Base-by-base conservation (phyloP, 2,113 vertebrate species). In the Channa argus region DNA sequence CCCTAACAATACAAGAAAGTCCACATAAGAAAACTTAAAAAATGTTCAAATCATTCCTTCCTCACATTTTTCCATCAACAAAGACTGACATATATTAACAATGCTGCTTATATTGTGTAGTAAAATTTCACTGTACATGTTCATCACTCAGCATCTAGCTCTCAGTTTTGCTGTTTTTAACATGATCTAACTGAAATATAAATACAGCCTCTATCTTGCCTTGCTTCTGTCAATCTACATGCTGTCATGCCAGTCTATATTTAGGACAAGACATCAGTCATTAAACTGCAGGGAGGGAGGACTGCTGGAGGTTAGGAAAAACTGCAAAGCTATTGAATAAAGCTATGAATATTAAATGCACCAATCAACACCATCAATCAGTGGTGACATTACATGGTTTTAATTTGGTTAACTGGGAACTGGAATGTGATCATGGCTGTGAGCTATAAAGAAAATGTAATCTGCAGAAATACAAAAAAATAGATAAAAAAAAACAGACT, bases 241-340 rank as follows among this genome's bases (percentile, higher is more conserved):
- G 51, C 63, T 60, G 69, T 54, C 73, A 66, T 14, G 54, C 55
- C 67, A 33, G 43, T 41, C 58, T 82, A 77, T 74, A 80, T 74
- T 74, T 78, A 88, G 71, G 11, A 51, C 2, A 3, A 43, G 46
- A 54, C 15, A 56, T 56, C 24, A 44, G 63, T 47, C 56, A 24
- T 24, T 24, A 66, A 50, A 51, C 38, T 55, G 73, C 53, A 55
- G 12, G 33, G 13, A 54, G 33, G 38, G 6, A 15, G n/a, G 52
- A 9, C 70, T 41, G 34, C 3, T 53, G 7, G 39, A 60, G 38
- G 0, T 56, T 5, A 33, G 24, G 24, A 1, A 24, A 24, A 24
- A 24, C 24, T 24, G 24, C 24, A 24, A 24, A 24, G 24, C 24
- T 24, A 24, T 24, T 24, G 24, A 24, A 24, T 24, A 24, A 24